Conservation (phyloP, 2,797 vertebrate genomes). For the Thaleichthys pacificus region DNA sequence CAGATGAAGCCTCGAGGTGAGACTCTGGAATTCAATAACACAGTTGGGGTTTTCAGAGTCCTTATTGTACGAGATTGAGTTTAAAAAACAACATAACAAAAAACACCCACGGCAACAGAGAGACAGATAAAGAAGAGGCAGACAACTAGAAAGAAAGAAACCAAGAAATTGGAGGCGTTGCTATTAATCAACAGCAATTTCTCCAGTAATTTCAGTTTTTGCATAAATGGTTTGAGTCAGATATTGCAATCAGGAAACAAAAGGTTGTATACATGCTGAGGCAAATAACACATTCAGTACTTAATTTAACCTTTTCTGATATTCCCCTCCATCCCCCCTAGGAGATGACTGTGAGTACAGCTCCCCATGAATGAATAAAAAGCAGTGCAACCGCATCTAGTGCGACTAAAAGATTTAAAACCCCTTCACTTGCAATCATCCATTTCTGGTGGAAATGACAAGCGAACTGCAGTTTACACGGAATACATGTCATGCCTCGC, state of each 20-base stretch:
- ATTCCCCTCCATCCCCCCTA: background rate
- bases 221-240: background rate
- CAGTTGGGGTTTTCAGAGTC: too few relatives aligned
- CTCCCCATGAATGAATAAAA: background rate
- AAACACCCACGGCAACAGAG: background rate
- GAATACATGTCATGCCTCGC: background rate
- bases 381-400: background rate
- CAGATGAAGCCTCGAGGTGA: too few relatives aligned
- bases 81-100: too few relatives aligned
- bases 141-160: background rate
- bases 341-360: background rate
- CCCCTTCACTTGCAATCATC: background rate
- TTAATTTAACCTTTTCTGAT: background rate
- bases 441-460: background rate
- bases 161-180: background rate
- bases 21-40: too few relatives aligned
- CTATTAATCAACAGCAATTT: background rate
- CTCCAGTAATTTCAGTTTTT: background rate
- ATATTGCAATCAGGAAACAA: background rate
- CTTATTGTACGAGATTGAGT: too few relatives aligned
- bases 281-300: background rate
- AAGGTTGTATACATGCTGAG: slow-evolving; percentile 3
- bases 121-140: background rate
- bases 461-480: background rate
- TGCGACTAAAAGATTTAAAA: background rate